Percentiles rank a stretch among this genome's conserved stretches.
Conservation (phyloP, 2,113 vertebrate species). For the Mus spicilegus region DNA sequence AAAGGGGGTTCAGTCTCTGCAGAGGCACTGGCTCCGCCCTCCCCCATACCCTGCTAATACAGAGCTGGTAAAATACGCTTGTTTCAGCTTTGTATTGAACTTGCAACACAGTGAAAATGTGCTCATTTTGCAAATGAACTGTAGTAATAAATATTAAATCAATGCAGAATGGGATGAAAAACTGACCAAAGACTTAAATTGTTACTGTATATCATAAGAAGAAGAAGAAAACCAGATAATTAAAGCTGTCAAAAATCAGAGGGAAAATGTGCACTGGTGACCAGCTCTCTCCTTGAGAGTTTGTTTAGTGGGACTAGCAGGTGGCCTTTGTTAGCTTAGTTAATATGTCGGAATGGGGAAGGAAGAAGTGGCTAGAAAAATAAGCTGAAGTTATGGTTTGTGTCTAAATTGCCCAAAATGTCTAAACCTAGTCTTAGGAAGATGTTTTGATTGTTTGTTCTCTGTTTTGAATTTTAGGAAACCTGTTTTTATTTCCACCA, state of each 20-base stretch:
- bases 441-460: background rate
- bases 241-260: background rate
- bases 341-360: background rate
- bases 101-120: conserved; percentile 12
- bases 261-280: background rate
- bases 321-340: background rate
- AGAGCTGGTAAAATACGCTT: conserved; percentile 61
- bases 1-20: conserved; percentile 77
- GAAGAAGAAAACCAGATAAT: background rate
- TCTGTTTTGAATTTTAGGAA: background rate
- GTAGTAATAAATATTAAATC: conserved; percentile 62
- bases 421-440: conserved; percentile 43
- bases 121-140: conserved; percentile 47
- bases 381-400: background rate
- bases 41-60: background rate
- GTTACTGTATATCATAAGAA: background rate
- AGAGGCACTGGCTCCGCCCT: conserved; percentile 67
- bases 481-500: background rate
- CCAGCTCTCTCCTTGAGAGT: conserved; percentile 48
- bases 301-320: background rate
- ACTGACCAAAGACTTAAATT: conserved; percentile 33
- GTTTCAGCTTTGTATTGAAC: background rate
- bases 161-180: conserved; percentile 59
- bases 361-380: background rate
- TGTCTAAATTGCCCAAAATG: background rate